phyloP scores from a whole-genome alignment of 2,113 vertebrate genomes.

The Empidonax alnorum region DNA sequence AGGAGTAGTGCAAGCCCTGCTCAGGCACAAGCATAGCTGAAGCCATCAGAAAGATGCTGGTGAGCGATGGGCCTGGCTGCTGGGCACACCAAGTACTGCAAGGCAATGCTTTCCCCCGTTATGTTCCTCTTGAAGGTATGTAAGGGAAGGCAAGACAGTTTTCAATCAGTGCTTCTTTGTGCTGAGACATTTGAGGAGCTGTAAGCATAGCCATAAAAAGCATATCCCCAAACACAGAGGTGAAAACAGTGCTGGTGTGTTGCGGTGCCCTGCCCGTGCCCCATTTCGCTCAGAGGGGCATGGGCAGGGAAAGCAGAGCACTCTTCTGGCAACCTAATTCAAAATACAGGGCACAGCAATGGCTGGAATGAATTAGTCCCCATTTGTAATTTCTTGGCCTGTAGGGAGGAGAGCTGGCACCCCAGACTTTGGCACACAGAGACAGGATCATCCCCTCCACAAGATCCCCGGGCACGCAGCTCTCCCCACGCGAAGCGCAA shows the following conservation, averaged over 20 bases:
- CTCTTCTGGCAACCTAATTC: background rate
- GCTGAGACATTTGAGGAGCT: background rate
- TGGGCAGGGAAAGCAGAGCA: fast-evolving
- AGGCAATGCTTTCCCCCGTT: background rate
- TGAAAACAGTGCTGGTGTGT: fast-evolving
- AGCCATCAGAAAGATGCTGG: background rate
- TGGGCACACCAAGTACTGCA: fast-evolving
- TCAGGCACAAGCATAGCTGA: background rate
- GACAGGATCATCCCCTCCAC: background rate
- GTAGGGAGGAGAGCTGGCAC: background rate
- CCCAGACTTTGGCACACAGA: background rate
- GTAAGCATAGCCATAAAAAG: background rate
- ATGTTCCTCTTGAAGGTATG: background rate
- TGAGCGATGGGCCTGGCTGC: background rate
- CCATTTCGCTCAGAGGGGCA: background rate
- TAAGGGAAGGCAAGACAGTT: background rate
- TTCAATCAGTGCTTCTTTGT: background rate
- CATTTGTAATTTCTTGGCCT: background rate
- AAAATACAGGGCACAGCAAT: fast-evolving
- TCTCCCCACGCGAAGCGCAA: background rate
- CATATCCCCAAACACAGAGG: fast-evolving
- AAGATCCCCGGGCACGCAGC: background rate
- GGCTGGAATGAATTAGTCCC: background rate
- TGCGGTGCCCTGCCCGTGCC: fast-evolving
- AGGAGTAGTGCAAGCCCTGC: background rate